Base-by-base conservation (phyloP, 2,113 vertebrate genomes). In the Vidua chalybeata region DNA sequence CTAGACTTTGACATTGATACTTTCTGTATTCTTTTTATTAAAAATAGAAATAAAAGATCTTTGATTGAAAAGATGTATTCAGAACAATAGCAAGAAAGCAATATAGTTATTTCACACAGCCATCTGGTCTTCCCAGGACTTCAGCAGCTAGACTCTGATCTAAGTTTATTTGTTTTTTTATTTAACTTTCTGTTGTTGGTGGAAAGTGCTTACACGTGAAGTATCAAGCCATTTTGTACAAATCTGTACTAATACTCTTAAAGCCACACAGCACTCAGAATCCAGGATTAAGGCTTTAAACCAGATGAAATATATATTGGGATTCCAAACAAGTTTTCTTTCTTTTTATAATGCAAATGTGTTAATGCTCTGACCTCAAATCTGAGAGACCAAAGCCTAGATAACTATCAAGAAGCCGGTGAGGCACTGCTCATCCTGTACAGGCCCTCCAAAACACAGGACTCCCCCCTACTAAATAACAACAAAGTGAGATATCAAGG, bases 291-390 rank as follows among this genome's bases (percentile, higher is more conserved):
- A 67, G 76, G 85, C 33, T 93, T 96, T 95, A 97, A 97, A 93
- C 72, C 52, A 96, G 92, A 93, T 96, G 82, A 95, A 95, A 83
- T 96, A 87, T 85, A 97, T 94, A 96, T 89, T 93, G 91, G 84
- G 92, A 93, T 95, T 93, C 74, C 51, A 93, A 77, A 85, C 87
- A 97, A 97, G 95, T 96, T 95, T 97, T 92, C 56, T 84, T 84
- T 95, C 82, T 96, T 96, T 97, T 95, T 93, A 73, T 92, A 95
- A 97, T 96, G 90, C 59, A 97, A 96, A 88, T 93, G 31, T 63
- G 72, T 92, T 92, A 90, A 84, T 82, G 62, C 28, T 96, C 91
- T 94, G 71, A 97, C 75, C 61, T 79, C 59, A 90, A 79, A 87
- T 93, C 31, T 79, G 58, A 91, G 94, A 96, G 22, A 71, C 88